These are phyloP conservation scores for Chelon labrosus DNA, from an alignment of 2,797 vertebrate species.

Conservation along the genomic window DNA sequence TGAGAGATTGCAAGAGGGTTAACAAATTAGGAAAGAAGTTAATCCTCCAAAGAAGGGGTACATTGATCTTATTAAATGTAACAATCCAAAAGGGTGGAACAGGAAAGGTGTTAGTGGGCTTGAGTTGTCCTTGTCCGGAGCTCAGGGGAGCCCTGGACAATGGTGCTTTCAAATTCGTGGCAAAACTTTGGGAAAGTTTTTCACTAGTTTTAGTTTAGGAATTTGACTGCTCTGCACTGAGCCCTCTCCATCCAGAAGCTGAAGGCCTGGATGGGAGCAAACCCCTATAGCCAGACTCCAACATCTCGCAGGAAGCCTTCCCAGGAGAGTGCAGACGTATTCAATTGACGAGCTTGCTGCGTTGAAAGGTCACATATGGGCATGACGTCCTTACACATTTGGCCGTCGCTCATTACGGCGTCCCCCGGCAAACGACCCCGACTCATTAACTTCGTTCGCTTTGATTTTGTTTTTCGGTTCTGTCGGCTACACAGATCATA, in stretches of 20 bases:
- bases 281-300: not conserved
- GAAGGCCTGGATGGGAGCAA: not conserved
- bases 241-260: not conserved
- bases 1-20: not conserved
- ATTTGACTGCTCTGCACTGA: not conserved
- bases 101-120: not conserved
- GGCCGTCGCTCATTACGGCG: not conserved
- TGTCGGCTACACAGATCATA: slow-evolving; percentile 54
- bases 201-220: not conserved
- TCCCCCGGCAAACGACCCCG: not conserved
- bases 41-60: not conserved
- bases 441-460: slow-evolving; percentile 21
- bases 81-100: not conserved
- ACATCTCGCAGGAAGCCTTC: not conserved
- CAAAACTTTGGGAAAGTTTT: not conserved
- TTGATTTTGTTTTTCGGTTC: slow-evolving; percentile 40
- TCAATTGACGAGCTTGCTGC: not conserved
- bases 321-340: not conserved
- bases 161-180: not conserved
- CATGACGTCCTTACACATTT: not conserved
- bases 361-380: no score
- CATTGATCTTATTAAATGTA: not conserved
- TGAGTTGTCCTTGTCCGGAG: not conserved
- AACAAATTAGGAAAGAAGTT: not conserved
- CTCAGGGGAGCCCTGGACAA: not conserved